phyloP scores from a whole-genome alignment of 2,113 vertebrate genomes.

The Spilogale gracilis region DNA sequence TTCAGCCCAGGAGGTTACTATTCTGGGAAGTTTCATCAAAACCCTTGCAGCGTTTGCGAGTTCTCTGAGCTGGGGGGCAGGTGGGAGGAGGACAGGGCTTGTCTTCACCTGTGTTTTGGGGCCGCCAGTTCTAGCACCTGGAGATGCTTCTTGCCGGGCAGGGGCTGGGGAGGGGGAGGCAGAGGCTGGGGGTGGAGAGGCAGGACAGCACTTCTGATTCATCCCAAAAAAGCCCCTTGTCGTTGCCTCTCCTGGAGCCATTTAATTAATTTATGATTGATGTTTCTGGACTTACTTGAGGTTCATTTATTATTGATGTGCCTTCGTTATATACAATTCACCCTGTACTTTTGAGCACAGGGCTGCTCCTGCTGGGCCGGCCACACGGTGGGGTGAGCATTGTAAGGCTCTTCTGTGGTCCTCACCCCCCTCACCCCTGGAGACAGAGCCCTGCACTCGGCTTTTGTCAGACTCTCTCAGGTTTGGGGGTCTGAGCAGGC shows the following conservation, averaged over 20 bases:
- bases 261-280: conserved; percentile 81
- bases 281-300: conserved; percentile 68
- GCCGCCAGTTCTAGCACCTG: background rate
- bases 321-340: conserved; percentile 27
- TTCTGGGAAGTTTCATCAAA: conserved; percentile 74
- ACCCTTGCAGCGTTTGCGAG: conserved; percentile 18
- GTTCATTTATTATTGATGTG: conserved; percentile 74
- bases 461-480: background rate
- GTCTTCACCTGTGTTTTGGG: background rate
- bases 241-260: conserved; percentile 50
- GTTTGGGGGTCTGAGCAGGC: background rate
- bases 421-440: background rate
- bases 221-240: background rate
- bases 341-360: background rate
- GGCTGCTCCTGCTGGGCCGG: background rate
- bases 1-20: conserved; percentile 67
- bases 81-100: background rate
- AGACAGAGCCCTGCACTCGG: background rate
- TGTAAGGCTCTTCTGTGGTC: background rate
- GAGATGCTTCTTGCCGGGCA: background rate
- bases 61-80: background rate
- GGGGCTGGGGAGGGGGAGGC: background rate
- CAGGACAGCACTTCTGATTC: background rate
- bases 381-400: background rate
- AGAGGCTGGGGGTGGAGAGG: background rate